Evolutionary conservation across 2,888 invertebrate genomes (phyloP), one percentile per base, ranked within the genome.

Genomic region (Merodon equestris): DNA sequence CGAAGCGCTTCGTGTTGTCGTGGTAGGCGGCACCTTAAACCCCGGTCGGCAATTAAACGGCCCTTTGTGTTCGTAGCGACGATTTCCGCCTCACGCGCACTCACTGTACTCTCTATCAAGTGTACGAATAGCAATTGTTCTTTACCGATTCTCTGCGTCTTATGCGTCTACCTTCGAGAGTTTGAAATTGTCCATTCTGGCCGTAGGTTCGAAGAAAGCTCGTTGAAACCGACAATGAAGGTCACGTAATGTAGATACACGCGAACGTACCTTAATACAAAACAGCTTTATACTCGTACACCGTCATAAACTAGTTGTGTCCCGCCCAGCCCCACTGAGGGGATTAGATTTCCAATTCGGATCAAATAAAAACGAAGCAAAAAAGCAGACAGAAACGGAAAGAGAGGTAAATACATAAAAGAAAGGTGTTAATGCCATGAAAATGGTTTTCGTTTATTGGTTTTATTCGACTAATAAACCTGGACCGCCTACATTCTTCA

Each of bases 401-500:
- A 27, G 7, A 27, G 27, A 27, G 27, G 7, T 27, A 27, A 27
- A 7, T 27, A 58, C 63, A 48, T 44, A 44, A 58, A 77, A 68
- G 67, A 63, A 77, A 77, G 57, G 77, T 77, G 67, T 63, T 67
- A 73, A 73, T 63, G 47, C 53, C 63, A 73, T 73, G 67, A 67
- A 72, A 68, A 68, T 73, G 48, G 27, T 53, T 61, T 51, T 74
- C 17, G 38, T 67, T 72, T 77, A 18, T 77, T 67, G 47, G 47
- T 44, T 47, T 68, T 63, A 42, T 17, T 50, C 64, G 60, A 64
- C 56, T 50, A 44, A 54, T 57, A 72, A 71, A 45, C 66, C 27
- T 72, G 47, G 57, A 60, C 42, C 76, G 72, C 76, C 76, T 47
- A 77, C 72, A 51, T 54, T 27, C 56, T 60, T 19, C 27, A 27